Percentiles rank a stretch among this genome's conserved stretches.
Conservation (phyloP, 2,888 invertebrate genomes). For the Microctonus aethiopoides region DNA sequence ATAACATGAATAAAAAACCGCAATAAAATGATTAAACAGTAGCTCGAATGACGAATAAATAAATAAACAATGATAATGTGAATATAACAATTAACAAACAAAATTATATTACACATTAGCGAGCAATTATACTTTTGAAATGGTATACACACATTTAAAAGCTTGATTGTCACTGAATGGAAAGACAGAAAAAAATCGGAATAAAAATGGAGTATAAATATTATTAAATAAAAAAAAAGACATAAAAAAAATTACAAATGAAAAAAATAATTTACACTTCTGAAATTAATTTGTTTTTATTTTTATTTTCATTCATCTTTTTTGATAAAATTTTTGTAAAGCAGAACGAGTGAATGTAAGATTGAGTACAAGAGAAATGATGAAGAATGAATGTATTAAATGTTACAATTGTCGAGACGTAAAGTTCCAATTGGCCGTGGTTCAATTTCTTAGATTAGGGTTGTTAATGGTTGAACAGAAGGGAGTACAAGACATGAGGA, state of each 20-base stretch:
- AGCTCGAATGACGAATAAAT: neutral
- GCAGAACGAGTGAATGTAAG: neutral
- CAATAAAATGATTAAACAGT: neutral
- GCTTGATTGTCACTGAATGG: neutral
- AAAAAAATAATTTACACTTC: neutral
- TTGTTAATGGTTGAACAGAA: slow-evolving; percentile 9
- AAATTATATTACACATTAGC: neutral
- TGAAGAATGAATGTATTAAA: neutral
- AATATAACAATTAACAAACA: neutral
- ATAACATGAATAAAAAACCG: neutral
- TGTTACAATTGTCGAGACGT: neutral
- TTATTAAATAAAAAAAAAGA: too few species aligned
- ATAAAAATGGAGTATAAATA: too few species aligned
- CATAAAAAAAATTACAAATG: neutral
- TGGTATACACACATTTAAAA: neutral
- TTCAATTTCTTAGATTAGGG: slow-evolving; percentile 30
- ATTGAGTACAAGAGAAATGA: neutral
- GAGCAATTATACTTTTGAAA: slow-evolving; percentile 1
- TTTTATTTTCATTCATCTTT: neutral
- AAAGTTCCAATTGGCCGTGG: slow-evolving; percentile 2
- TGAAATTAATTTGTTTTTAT: neutral
- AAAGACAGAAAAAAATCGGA: slow-evolving; percentile 14
- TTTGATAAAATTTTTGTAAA: too few species aligned
- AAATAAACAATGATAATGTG: neutral
- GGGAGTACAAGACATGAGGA: slow-evolving; percentile 1